Evolutionary conservation across 2,113 vertebrate species (phyloP).

Genomic region (Gopherus flavomarginatus): DNA sequence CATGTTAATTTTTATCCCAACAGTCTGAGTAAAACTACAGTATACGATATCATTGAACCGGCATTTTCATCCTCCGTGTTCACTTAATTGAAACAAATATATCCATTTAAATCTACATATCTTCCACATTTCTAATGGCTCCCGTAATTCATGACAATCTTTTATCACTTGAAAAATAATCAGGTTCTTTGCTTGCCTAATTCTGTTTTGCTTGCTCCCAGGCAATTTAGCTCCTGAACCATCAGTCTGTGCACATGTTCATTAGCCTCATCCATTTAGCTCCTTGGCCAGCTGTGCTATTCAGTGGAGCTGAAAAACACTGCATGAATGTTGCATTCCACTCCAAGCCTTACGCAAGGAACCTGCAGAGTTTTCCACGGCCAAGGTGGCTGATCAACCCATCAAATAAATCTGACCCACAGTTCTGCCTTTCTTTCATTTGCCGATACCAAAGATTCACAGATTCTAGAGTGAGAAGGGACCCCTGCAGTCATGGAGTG

Average conservation of each 20-base stretch:
- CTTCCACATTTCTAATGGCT: conserved; percentile 41
- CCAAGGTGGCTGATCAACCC: neutral
- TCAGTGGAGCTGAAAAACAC: conserved; percentile 40
- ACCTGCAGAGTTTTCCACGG: neutral
- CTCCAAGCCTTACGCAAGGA: neutral
- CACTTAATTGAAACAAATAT: conserved; percentile 55
- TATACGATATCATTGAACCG: neutral
- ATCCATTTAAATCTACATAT: conserved; percentile 26
- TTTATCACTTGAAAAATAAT: conserved; percentile 67
- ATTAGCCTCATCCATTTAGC: conserved; percentile 54
- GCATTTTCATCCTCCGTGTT: neutral
- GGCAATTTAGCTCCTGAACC: conserved; percentile 59
- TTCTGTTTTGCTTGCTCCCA: conserved; percentile 53
- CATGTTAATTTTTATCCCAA: neutral
- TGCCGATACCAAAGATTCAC: neutral
- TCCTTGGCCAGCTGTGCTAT: conserved; percentile 43
- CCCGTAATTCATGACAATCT: conserved; percentile 56
- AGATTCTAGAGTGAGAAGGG: neutral
- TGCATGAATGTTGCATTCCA: neutral
- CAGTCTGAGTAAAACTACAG: neutral
- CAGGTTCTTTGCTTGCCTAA: conserved; percentile 32
- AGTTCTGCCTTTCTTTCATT: neutral
- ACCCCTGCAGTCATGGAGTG: neutral
- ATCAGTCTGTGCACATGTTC: conserved; percentile 33
- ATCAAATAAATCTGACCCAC: rapidly evolving